Evolutionary conservation across 2,888 invertebrate species (phyloP), one percentile per base, ranked within the genome.

Genomic region (Thumatha senex): DNA sequence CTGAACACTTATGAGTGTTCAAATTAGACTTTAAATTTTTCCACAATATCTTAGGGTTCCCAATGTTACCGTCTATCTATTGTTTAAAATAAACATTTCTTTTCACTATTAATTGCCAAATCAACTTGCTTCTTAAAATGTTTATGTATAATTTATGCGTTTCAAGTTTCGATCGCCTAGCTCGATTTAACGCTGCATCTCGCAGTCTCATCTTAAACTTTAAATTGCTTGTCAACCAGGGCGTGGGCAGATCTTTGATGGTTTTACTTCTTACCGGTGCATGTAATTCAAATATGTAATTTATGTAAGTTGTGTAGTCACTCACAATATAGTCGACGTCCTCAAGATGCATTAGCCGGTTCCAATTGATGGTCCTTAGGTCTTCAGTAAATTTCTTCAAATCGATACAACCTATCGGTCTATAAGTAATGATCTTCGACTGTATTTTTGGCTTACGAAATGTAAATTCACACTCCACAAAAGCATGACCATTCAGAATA

Each of bases 141-240:
- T 11, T 38, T 24, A 10, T 51, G 11, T 48, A 55, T 0, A 10
- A 3, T 40, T 30, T 46, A 8, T 55, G 40, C 0, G 4, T 4
- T 3, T 48, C 40, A 9, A 11, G 1, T 43, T 46, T 44, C 30
- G 46, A 49, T 9, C 7, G 1, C 8, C 33, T 42, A 12, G 42
- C 42, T 11, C 18, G 15, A 3, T 18, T 9, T 0, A 18, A 12
- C 5, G 49, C 48, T 11, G 31, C 14, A 33, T 54, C 36, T 2
- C 46, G n/a, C 5, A 54, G 9, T 0, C 30, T 24, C 18, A 43
- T 34, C 49, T 49, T 54, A 0, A 48, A 9, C 10, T 15, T 39
- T 11, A 54, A 13, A 29, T 40, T 47, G 18, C 40, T 40, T 7
- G 54, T 55, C 3, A 51, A 18, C 54, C 54, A 55, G 0, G 51